phyloP scores from a whole-genome alignment of 2,888 invertebrate genomes.

The Lutraria lutraria region DNA sequence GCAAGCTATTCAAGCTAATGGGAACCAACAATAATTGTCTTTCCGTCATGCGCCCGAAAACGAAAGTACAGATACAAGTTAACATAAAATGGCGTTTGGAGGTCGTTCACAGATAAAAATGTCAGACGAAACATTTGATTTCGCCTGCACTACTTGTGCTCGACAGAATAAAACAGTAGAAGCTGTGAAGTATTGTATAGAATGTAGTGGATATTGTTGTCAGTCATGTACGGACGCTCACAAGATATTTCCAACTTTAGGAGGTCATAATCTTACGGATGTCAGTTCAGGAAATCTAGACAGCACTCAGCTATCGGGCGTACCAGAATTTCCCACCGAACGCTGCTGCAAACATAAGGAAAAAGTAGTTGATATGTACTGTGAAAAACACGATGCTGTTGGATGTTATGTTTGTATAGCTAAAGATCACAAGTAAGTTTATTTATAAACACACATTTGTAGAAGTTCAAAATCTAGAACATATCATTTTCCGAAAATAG shows the following conservation, averaged over 20 bases:
- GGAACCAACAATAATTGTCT: too few species aligned
- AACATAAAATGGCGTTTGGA: constrained; percentile 27
- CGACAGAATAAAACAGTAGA: neutral
- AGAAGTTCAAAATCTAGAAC: neutral
- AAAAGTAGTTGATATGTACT: neutral
- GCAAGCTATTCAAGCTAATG: too few species aligned
- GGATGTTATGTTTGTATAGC: neutral
- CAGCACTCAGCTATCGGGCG: neutral
- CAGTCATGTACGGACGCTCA: neutral
- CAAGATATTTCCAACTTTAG: constrained; percentile 16
- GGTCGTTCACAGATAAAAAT: neutral
- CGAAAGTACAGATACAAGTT: neutral
- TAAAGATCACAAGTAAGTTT: neutral
- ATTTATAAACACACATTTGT: neutral
- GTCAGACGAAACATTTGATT: constrained; percentile 19
- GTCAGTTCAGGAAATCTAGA: neutral
- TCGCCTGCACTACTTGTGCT: neutral
- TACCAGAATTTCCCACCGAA: neutral
- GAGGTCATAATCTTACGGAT: neutral
- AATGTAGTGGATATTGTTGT: constrained; percentile 22
- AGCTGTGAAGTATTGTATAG: constrained; percentile 21
- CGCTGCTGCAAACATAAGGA: neutral
- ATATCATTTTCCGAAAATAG: too few species aligned
- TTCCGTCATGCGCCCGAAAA: too few species aligned
- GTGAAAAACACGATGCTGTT: neutral